Evolutionary conservation across 2,797 vertebrate species (phyloP).

Genomic region (Sardinella longiceps): DNA sequence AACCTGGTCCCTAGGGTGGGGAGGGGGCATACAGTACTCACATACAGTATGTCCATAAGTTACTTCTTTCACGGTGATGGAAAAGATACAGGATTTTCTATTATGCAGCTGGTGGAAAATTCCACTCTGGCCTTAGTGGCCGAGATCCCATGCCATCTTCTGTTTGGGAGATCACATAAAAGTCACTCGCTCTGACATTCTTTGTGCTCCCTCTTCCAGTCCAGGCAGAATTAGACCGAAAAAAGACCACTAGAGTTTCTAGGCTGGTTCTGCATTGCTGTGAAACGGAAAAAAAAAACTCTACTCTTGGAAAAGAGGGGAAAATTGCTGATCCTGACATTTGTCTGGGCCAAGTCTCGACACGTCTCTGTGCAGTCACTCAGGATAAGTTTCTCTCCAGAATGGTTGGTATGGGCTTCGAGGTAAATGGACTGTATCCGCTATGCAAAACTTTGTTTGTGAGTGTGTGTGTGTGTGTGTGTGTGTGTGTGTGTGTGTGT

Average conservation of each 20-base stretch:
- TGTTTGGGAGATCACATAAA: constrained; percentile 36
- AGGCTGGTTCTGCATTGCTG: constrained; percentile 2
- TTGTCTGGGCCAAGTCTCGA: constrained; percentile 54
- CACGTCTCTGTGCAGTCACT: constrained; percentile 66
- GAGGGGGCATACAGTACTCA: too few relatives aligned
- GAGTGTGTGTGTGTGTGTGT: not conserved
- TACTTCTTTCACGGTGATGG: not conserved
- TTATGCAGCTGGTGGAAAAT: not conserved
- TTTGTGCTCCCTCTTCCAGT: not conserved
- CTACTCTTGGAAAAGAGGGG: constrained; percentile 7
- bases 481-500: not conserved
- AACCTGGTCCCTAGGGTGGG: not conserved
- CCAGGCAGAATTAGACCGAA: not conserved
- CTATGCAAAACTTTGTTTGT: not conserved
- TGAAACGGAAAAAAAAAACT: not conserved
- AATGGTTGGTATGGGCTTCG: constrained; percentile 74
- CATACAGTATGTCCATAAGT: not conserved
- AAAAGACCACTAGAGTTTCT: not conserved
- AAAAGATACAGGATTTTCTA: not conserved
- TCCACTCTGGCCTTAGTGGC: not conserved
- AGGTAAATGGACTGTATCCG: constrained; percentile 56
- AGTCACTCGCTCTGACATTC: constrained; percentile 16
- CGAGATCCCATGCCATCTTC: constrained; percentile 1
- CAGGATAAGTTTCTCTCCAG: constrained; percentile 56
- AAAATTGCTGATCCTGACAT: constrained; percentile 56